Percentiles rank a stretch among this genome's conserved stretches.
Conservation (phyloP, 35 echinoderm and acorn worm genomes). For the Strongylocentrotus purpuratus region DNA sequence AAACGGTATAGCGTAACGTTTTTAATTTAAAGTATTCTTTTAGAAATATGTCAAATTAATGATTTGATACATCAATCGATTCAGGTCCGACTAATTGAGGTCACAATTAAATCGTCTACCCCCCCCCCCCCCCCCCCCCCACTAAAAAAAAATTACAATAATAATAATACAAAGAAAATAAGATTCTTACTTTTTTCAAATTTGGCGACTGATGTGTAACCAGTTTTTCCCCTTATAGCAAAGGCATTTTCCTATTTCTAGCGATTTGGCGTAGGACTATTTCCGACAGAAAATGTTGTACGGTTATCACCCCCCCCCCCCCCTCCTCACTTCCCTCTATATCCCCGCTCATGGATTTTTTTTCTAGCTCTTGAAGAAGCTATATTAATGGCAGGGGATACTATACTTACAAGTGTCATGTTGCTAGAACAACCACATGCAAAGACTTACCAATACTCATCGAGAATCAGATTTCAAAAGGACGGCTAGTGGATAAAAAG, state of each 20-base stretch:
- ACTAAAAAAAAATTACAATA: too few species aligned
- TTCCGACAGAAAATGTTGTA: not conserved
- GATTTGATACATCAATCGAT: too few species aligned
- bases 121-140: too few species aligned
- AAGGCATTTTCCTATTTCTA: not conserved
- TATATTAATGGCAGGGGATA: not conserved
- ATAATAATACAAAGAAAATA: too few species aligned
- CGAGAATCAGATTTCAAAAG: not conserved
- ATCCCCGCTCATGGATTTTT: not conserved
- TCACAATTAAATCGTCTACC: too few species aligned
- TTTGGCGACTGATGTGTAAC: too few species aligned
- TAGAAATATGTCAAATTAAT: too few species aligned
- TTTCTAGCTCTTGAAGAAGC: not conserved
- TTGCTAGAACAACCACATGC: not conserved
- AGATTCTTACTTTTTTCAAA: too few species aligned
- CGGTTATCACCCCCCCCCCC: not conserved
- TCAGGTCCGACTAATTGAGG: too few species aligned
- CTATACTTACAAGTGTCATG: not conserved
- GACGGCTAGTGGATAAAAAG: not conserved
- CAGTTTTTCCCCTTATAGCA: too few species aligned
- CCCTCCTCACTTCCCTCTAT: not conserved
- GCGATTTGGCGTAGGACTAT: not conserved
- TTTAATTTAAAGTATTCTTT: too few species aligned
- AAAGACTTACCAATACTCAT: not conserved
- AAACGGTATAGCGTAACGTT: not conserved